These are phyloP conservation scores for Eilema griseolum DNA, from an alignment of 2,888 invertebrate genomes.

Conservation along the genomic window DNA sequence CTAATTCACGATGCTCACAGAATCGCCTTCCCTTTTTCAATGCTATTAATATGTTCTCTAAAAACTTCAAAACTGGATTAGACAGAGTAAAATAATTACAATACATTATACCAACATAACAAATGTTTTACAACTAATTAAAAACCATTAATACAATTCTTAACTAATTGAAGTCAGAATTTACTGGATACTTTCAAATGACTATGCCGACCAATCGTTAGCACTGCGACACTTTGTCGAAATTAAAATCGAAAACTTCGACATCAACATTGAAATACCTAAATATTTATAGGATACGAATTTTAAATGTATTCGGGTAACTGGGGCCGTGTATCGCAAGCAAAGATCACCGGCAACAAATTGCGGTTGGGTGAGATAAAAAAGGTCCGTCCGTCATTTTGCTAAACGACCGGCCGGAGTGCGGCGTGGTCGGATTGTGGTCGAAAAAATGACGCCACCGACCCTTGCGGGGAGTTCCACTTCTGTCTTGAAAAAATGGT, in stretches of 20 bases:
- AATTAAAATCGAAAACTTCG: slow-evolving; percentile 59
- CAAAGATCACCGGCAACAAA: slow-evolving; percentile 81
- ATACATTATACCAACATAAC: too few relatives aligned
- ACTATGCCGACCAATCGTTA: slow-evolving; percentile 21
- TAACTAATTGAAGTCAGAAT: slow-evolving; percentile 13
- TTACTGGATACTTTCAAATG: neutral
- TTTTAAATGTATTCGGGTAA: slow-evolving; percentile 74
- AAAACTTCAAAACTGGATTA: too few relatives aligned
- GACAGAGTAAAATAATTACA: too few relatives aligned
- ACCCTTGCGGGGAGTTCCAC: slow-evolving; percentile 58
- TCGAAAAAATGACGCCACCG: slow-evolving; percentile 66
- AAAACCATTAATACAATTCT: neutral
- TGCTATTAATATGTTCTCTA: neutral
- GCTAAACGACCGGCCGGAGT: slow-evolving; percentile 78
- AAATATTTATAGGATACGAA: slow-evolving; percentile 76
- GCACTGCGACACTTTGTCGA: slow-evolving; percentile 36
- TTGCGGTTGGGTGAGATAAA: slow-evolving; percentile 85
- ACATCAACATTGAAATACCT: slow-evolving; percentile 62
- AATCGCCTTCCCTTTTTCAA: slow-evolving; percentile 12
- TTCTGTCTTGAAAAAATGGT: slow-evolving; percentile 71
- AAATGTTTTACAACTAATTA: too few relatives aligned
- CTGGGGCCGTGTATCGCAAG: slow-evolving; percentile 74
- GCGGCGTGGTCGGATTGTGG: slow-evolving; percentile 66
- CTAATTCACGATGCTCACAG: slow-evolving; percentile 20
- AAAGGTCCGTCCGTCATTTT: slow-evolving; percentile 86